Evolutionary conservation across 2,113 vertebrate genomes (phyloP), one percentile per base, ranked within the genome.

Genomic region (Vulpes lagopus): DNA sequence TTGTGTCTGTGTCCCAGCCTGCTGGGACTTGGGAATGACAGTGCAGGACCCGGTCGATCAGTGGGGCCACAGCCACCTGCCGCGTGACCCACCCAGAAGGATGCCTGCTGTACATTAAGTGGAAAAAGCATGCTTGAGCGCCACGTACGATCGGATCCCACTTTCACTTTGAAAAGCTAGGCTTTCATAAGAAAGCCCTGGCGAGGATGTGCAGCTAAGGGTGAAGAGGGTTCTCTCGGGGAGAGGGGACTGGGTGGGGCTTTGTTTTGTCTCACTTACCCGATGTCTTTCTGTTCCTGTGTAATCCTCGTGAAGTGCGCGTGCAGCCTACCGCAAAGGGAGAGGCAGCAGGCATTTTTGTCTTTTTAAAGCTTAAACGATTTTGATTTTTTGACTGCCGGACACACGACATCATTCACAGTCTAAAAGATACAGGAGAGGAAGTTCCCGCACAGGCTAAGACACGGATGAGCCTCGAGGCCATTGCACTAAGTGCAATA

Each of bases 141-240:
- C 22, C 43, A 17, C 4, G 2, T 27, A 0, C 10, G 27, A 10
- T 57, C 27, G 1, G 17, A 57, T 27, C 74, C 64, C 27, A 11
- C 76, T 78, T 86, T 81, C 23, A 4, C 76, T 79, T 65, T 30
- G 22, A 15, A 19, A 83, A 88, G 38, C 80, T 51, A 57, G 3
- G 55, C 1, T 25, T 65, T 74, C 20, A 8, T 30, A 81, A 49
- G 67, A 73, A 22, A 27, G 84, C 23, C 25, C 4, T 22, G 30
- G 22, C 79, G 51, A 82, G 60, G 73, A 11, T 0, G 1, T 12
- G 2, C 11, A 1, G 14, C 49, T 1, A 0, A 0, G 0, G 14
- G 43, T 32, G 49, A 89, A 32, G 11, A 67, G 3, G 10, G 17
- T 35, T 51, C 25, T 73, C 43, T 11, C 19, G 2, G 78, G 53